Evolutionary conservation across 2,113 vertebrate species (phyloP).

Genomic region (Callithrix jacchus): DNA sequence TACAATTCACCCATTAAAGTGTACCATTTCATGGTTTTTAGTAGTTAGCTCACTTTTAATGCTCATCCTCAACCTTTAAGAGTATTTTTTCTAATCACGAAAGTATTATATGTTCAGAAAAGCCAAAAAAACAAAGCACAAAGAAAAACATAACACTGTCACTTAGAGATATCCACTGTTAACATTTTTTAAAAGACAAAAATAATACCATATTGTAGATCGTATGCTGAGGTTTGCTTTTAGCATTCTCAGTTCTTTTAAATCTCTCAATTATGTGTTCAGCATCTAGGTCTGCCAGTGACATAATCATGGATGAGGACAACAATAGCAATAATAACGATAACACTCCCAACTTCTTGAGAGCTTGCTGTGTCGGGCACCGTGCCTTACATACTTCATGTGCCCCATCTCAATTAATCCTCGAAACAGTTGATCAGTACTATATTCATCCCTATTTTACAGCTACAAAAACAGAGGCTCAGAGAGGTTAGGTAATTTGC

Average conservation of each 20-base stretch:
- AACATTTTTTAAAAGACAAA: not conserved
- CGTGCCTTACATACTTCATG: not conserved
- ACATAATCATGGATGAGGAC: not conserved
- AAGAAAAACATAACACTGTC: not conserved
- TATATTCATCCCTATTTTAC: not conserved
- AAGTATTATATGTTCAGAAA: not conserved
- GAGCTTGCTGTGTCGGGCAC: not conserved
- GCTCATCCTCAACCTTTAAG: conserved; percentile 20
- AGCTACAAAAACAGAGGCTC: not conserved
- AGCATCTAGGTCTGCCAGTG: not conserved
- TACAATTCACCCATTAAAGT: not conserved
- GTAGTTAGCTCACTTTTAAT: conserved; percentile 8
- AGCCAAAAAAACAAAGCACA: not conserved
- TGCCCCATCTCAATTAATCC: not conserved
- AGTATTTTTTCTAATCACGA: not conserved
- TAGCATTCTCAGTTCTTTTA: not conserved
- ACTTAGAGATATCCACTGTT: not conserved
- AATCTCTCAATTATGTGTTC: not conserved
- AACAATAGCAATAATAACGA: not conserved
- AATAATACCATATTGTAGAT: not conserved
- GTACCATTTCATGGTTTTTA: not conserved
- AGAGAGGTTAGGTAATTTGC: not conserved
- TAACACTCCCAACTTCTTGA: not conserved
- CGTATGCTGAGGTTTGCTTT: not conserved
- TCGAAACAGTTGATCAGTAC: not conserved